Evolutionary conservation across 2,888 invertebrate species (phyloP), one percentile per base, ranked within the genome.

Genomic region (Acrobasis consociella): DNA sequence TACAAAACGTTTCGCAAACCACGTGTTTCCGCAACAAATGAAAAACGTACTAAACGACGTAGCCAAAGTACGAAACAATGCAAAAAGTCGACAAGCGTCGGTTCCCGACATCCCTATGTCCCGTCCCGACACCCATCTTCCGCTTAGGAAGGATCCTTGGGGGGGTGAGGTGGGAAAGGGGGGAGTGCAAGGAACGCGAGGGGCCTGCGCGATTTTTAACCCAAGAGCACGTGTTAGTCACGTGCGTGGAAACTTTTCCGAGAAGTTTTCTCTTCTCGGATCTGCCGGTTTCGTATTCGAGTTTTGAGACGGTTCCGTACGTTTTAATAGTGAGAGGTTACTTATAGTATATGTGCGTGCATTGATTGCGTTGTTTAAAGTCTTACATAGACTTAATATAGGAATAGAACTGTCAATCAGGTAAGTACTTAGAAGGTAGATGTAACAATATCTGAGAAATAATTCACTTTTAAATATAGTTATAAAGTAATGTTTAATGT

Each of bases 141-240:
- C 77, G 77, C 75, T 81, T 77, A 80, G 80, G 78, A 83, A 80
- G 80, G 85, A 79, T 72, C 78, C 71, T 77, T 70, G 70, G 68
- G 73, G 65, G 65, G 52, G 66, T 67, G 67, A 65, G 64, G 68
- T 65, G 72, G 71, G 72, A 72, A 5, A 71, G 76, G 73, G 76
- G 75, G 72, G 76, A 72, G 70, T 73, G 80, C 74, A 79, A 81
- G 81, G 81, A 81, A 76, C 75, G 81, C 80, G 81, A 78, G 82
- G 85, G 75, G 80, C 76, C 82, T 83, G 87, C 83, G 87, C 87
- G 82, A 87, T 89, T 91, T 90, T 91, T 91, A 85, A 81, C 83
- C 80, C 85, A 86, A 89, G 87, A 88, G 87, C 91, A 91, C 91
- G 91, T 91, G 91, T 80, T 81, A 70, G 77, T 75, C 90, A 89